Evolutionary conservation across 2,797 vertebrate genomes (phyloP).

Genomic region (Sebastes miniatus): DNA sequence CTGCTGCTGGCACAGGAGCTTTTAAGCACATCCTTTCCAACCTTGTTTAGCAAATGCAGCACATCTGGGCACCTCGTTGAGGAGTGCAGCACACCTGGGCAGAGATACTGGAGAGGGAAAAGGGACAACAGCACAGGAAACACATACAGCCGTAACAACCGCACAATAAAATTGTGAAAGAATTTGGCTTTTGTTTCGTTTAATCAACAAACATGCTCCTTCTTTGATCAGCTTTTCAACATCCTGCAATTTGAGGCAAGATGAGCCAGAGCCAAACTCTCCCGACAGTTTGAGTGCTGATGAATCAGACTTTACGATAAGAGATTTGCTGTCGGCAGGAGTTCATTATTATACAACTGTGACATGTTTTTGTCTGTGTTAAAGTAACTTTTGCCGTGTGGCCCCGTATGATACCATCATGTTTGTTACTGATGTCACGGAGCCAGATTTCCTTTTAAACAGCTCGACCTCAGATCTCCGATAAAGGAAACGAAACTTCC

Average conservation of each 20-base stretch:
- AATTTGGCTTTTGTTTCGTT: not conserved
- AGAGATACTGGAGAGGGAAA: too few relatives aligned
- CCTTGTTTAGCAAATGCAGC: too few relatives aligned
- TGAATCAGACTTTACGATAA: not conserved
- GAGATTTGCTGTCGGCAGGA: not conserved
- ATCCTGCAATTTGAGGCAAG: not conserved
- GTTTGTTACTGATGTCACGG: not conserved
- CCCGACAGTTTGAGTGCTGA: not conserved
- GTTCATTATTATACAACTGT: not conserved
- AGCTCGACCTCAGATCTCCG: not conserved
- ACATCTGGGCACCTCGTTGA: too few relatives aligned
- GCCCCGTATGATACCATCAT: not conserved
- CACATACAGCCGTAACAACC: too few relatives aligned
- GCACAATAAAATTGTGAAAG: too few relatives aligned
- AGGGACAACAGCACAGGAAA: too few relatives aligned
- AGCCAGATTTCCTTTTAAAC: not conserved
- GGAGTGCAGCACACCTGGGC: too few relatives aligned
- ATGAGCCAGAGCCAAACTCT: not conserved
- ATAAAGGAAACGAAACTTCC: not conserved
- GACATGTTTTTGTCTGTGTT: conserved; percentile 11
- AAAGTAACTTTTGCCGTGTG: not conserved
- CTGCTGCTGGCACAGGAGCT: too few relatives aligned
- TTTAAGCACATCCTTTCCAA: too few relatives aligned
- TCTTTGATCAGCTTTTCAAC: not conserved
- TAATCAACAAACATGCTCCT: not conserved